phyloP scores from a whole-genome alignment of 2,888 invertebrate genomes.

The Eupithecia centaureata region DNA sequence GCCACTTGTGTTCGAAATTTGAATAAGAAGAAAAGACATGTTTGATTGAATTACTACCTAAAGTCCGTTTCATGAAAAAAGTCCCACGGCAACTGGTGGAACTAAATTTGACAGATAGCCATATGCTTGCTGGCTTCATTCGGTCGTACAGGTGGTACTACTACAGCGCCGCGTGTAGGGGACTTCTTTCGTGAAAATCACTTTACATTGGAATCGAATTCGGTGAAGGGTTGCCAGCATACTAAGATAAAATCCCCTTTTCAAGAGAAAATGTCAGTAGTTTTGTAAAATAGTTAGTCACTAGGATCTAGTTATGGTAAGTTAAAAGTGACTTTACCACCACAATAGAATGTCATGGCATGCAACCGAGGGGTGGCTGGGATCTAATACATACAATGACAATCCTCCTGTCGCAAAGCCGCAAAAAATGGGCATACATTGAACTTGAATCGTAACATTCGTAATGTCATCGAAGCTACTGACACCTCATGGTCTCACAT shows the following conservation, averaged over 20 bases:
- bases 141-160: too few species aligned
- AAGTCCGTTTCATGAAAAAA: too few species aligned
- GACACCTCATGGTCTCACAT: conserved; percentile 68
- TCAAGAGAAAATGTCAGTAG: not conserved
- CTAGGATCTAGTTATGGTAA: not conserved
- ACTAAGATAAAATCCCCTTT: not conserved
- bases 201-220: not conserved
- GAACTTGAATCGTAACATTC: conserved; percentile 55
- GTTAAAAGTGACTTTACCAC: not conserved
- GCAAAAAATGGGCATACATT: conserved; percentile 49
- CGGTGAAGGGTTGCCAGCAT: not conserved
- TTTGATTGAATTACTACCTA: too few species aligned
- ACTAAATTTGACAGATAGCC: too few species aligned
- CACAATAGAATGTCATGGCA: conserved; percentile 1
- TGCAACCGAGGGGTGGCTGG: not conserved
- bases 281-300: not conserved
- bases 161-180: too few species aligned
- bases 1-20: too few species aligned
- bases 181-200: too few species aligned
- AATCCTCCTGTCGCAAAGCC: conserved; percentile 10
- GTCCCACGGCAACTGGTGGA: too few species aligned
- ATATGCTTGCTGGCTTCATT: too few species aligned
- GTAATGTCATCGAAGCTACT: conserved; percentile 57
- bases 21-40: too few species aligned
- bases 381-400: conserved; percentile 17